Base-by-base conservation (phyloP, 2,888 invertebrate genomes). In the Blera fallax region DNA sequence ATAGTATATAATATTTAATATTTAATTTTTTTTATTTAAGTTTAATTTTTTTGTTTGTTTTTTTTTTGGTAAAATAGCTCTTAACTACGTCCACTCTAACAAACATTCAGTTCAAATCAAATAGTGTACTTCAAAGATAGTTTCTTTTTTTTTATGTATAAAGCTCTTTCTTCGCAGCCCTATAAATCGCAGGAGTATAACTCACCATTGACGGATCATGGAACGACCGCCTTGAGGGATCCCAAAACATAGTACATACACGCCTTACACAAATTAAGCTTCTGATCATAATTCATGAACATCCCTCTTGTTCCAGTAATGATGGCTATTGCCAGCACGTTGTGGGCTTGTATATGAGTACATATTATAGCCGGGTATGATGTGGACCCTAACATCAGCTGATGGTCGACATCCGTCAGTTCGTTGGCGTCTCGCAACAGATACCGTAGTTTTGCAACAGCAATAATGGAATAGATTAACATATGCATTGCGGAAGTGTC, bases 381-480 rank as follows among this genome's bases (percentile, higher is more conserved):
- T 95, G 90, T 96, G 96, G 6, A 96, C 96, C 29, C 95, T 91
- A n/a, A 96, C 94, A 87, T 95, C 95, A 18, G 89, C 87, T 0
- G 94, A 92, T 11, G 94, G 93, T 29, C 93, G 90, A 73, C 91
- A 72, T 7, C 91, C 92, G 43, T 93, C 93, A 67, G 93, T 91
- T 37, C 95, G 91, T 70, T 94, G 94, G 48, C 95, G 93, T 78
- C 94, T 92, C 5, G 94, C 94, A 88, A 95, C 95, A 1, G 95
- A 94, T 24, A 95, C 94, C 4, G 95, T 95, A 7, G 95, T 96
- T 91, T 96, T 96, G 92, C 96, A 96, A 90, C 95, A 96, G 89
- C 96, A 96, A 89, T 96, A 97, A 89, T 95, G 95, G 89, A 96
- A 96, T 7, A 96, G 92, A 89, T 95, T 95, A 11, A 94, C 93